Evolutionary conservation across 2,113 vertebrate genomes (phyloP), one percentile per base, ranked within the genome.

Genomic region (Athene cunicularia): DNA sequence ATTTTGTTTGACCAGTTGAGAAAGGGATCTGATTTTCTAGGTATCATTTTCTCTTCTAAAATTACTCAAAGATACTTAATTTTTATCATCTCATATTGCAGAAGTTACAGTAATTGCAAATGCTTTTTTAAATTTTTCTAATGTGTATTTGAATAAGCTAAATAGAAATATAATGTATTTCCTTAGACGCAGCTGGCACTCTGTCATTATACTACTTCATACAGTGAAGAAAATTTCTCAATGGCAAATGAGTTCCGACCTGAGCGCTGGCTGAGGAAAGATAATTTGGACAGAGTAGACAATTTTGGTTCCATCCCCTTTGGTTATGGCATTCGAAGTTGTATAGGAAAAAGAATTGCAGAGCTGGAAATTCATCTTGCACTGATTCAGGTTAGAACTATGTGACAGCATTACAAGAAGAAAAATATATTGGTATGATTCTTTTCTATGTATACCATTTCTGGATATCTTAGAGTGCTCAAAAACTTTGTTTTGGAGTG

Each of bases 301-400:
- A 99, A 99, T 97, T 99, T 99, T 86, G 99, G 99, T 91, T 99
- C 99, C 8, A 99, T 99, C 96, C 99, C 99, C 24, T 99, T 99
- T 79, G 99, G 99, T 76, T 99, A 99, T 4, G 99, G 99, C 49
- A 98, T 99, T 93, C 98, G 99, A 89, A 99, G 99, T 91, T 99
- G 99, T 92, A 98, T 99, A 14, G 99, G 99, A 80, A 98, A 97
- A 95, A 99, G 99, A 96, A 98, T 99, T 47, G 99, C 99, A 28
- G 99, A 99, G 94, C 90, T 99, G 85, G 99, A 99, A 98, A 99
- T 99, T 95, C 98, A 99, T 96, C 98, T 99, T 35, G 98, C 98
- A 37, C 95, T 99, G 68, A 98, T 98, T 81, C 98, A 99, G 99
- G 99, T 98, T 93, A 97, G 95, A 80, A 24, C 35, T 62, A 22